Evolutionary conservation across 2,797 vertebrate genomes (phyloP).

Genomic region (Lepilemur septentrionalis): DNA sequence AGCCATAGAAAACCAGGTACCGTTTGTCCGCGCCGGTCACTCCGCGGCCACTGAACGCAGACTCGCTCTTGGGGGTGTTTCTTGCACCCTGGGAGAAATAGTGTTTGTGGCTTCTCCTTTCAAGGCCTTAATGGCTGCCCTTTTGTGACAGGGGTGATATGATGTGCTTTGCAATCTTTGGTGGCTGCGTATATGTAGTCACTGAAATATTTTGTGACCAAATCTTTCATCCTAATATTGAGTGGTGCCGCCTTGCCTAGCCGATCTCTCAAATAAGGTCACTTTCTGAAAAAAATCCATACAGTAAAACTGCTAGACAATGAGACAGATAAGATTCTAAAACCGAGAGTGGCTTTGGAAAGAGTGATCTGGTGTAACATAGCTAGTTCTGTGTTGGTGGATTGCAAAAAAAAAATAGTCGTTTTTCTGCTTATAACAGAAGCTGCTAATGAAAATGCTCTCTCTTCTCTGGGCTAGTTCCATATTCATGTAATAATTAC

Average conservation of each 20-base stretch:
- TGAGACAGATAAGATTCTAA: neutral
- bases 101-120: neutral
- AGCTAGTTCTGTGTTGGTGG: neutral
- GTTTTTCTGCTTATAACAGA: neutral
- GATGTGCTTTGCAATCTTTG: neutral
- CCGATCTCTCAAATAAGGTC: neutral
- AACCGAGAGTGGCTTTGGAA: neutral
- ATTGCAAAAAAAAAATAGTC: neutral
- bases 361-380: neutral
- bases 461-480: neutral
- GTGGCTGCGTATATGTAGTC: no score
- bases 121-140: fast-evolving
- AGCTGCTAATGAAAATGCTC: neutral
- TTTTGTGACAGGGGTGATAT: fast-evolving
- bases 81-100: neutral
- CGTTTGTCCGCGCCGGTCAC: fast-evolving
- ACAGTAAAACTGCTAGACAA: neutral
- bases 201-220: neutral
- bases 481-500: neutral
- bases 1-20: conserved; percentile 97
- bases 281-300: neutral
- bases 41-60: fast-evolving
- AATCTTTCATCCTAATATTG: neutral
- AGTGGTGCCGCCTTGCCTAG: neutral
- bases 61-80: neutral